phyloP scores from a whole-genome alignment of 2,888 invertebrate genomes.

The Lordiphosa fenestrarum region DNA sequence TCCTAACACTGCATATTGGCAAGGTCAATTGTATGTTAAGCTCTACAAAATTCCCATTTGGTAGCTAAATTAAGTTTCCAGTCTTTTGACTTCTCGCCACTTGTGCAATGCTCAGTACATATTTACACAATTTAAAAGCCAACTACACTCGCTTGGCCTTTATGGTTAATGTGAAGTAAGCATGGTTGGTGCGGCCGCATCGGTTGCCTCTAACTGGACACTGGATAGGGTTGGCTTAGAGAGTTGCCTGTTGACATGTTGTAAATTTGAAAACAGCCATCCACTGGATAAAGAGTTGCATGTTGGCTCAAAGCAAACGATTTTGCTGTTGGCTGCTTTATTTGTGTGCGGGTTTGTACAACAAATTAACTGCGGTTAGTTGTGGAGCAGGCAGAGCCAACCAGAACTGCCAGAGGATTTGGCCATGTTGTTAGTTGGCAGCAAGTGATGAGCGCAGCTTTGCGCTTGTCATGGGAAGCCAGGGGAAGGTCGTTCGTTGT shows the following conservation, averaged over 20 bases:
- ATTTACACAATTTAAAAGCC: conserved; percentile 40
- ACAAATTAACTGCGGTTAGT: conserved; percentile 68
- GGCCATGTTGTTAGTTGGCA: conserved; percentile 46
- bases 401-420: conserved; percentile 11
- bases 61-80: conserved; percentile 16
- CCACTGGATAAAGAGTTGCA: conserved; percentile 59
- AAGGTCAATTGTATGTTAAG: conserved; percentile 22
- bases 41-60: conserved; percentile 14
- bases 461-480: conserved; percentile 41
- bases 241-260: conserved; percentile 53
- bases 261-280: conserved; percentile 70
- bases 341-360: conserved; percentile 68
- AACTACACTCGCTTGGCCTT: conserved; percentile 30
- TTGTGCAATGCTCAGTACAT: conserved; percentile 39
- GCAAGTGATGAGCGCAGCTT: conserved; percentile 59
- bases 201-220: conserved; percentile 20
- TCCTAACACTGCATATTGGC: neutral
- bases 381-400: conserved; percentile 8
- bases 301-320: conserved; percentile 71
- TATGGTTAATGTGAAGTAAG: conserved; percentile 54
- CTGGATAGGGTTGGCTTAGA: conserved; percentile 5
- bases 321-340: conserved; percentile 54
- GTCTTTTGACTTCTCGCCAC: neutral
- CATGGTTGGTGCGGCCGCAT: neutral
- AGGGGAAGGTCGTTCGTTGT: conserved; percentile 22